Evolutionary conservation across 1,140 invertebrate genomes (phyloP).

Genomic region (Akabosia matsudoensis): DNA sequence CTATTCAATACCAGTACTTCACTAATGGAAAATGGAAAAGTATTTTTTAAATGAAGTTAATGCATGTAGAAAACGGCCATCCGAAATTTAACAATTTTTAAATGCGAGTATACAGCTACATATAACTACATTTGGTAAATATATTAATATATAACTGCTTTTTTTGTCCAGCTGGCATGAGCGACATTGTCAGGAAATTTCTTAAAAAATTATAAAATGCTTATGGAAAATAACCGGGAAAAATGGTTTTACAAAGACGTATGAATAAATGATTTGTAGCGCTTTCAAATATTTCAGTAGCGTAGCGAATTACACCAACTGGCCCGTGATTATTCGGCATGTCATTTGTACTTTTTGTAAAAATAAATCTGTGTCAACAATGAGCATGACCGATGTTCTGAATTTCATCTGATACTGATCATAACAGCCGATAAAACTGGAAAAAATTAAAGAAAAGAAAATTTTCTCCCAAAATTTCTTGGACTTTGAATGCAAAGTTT

Average conservation of each 20-base stretch:
- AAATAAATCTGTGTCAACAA: neutral
- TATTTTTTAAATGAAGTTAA: too few relatives aligned
- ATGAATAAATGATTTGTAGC: neutral
- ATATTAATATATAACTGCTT: too few relatives aligned
- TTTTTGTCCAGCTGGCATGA: neutral
- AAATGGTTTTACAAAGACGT: neutral
- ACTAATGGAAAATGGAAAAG: too few relatives aligned
- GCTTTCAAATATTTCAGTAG: neutral
- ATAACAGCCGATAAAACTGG: too few relatives aligned
- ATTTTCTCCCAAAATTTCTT: too few relatives aligned
- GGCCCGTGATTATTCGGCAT: neutral
- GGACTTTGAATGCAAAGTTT: neutral
- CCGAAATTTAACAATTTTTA: too few relatives aligned
- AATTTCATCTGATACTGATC: neutral
- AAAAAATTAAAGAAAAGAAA: too few relatives aligned
- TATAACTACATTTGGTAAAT: too few relatives aligned
- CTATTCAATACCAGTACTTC: too few relatives aligned
- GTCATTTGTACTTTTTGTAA: neutral
- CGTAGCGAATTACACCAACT: constrained; percentile 1
- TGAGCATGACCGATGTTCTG: neutral
- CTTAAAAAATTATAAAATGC: neutral
- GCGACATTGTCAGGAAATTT: neutral
- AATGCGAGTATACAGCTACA: too few relatives aligned
- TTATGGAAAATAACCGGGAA: neutral
- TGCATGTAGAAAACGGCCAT: too few relatives aligned